Evolutionary conservation across 1,140 invertebrate genomes (phyloP).

Genomic region (Anastrepha ludens): DNA sequence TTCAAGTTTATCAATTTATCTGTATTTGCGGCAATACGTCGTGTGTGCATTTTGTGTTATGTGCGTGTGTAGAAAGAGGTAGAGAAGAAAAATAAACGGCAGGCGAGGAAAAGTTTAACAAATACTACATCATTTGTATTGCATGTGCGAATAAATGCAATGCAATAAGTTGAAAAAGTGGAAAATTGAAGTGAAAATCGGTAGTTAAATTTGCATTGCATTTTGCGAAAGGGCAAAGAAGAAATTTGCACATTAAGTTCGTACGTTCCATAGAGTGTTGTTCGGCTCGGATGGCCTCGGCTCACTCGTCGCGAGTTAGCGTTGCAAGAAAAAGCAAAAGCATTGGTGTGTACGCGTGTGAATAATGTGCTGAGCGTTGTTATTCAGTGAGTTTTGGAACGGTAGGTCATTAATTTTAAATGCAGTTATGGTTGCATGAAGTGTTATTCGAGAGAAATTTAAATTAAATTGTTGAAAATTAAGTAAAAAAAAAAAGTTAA

Average conservation of each 20-base stretch:
- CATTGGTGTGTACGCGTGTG: conserved; percentile 14
- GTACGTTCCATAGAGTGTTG: conserved; percentile 18
- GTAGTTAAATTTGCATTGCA: conserved; percentile 24
- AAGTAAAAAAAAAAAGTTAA: background rate
- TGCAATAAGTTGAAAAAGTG: conserved; percentile 14
- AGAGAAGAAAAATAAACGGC: background rate
- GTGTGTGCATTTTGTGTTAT: conserved; percentile 10
- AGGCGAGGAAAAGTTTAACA: conserved; percentile 6
- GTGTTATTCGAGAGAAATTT: background rate
- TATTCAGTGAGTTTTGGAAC: conserved; percentile 29
- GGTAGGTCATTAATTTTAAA: conserved; percentile 29
- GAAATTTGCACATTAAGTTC: conserved; percentile 19
- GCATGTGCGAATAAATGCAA: conserved; percentile 26
- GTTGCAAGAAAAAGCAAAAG: conserved; percentile 42
- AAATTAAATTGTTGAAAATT: background rate
- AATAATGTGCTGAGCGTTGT: conserved; percentile 34
- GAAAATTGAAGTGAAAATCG: conserved; percentile 32
- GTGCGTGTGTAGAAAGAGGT: conserved; percentile 35
- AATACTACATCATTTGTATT: background rate
- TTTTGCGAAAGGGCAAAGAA: conserved; percentile 23
- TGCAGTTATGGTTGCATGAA: conserved; percentile 24
- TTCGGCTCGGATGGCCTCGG: conserved; percentile 31
- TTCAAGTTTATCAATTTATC: conserved; percentile 35
- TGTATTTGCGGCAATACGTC: conserved; percentile 19
- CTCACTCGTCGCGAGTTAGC: conserved; percentile 9